Evolutionary conservation across 1,140 invertebrate genomes (phyloP).

Genomic region (Tetramorium parvispinum): DNA sequence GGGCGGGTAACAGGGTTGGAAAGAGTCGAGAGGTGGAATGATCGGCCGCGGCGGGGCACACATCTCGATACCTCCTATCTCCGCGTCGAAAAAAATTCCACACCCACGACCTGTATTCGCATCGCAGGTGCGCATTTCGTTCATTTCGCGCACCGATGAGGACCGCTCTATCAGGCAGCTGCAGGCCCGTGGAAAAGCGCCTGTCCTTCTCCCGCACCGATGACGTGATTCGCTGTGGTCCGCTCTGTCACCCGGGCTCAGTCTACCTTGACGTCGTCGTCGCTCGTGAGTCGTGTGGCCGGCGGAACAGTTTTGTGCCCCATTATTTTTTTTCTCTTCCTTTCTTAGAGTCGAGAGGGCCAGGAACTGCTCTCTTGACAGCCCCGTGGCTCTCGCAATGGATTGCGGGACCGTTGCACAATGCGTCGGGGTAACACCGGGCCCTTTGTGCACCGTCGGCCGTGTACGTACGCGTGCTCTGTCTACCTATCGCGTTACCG

Average conservation of each 20-base stretch:
- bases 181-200: slow-evolving; percentile 22
- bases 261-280: slow-evolving; percentile 66
- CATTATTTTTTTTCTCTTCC: slow-evolving; percentile 50
- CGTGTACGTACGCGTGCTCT: slow-evolving; percentile 39
- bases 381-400: slow-evolving; percentile 66
- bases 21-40: neutral
- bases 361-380: slow-evolving; percentile 72
- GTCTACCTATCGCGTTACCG: slow-evolving; percentile 46
- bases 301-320: slow-evolving; percentile 59
- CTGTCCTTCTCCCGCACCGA: neutral
- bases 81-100: neutral
- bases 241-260: slow-evolving; percentile 16
- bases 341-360: slow-evolving; percentile 59
- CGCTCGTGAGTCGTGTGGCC: slow-evolving; percentile 46
- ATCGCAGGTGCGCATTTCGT: slow-evolving; percentile 68
- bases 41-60: neutral
- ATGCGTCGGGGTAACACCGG: slow-evolving; percentile 70
- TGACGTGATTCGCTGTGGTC: neutral
- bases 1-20: slow-evolving; percentile 16
- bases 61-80: neutral
- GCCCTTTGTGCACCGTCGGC: slow-evolving; percentile 72
- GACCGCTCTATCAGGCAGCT: slow-evolving; percentile 69
- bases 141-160: slow-evolving; percentile 69
- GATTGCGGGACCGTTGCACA: slow-evolving; percentile 67
- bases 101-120: slow-evolving; percentile 54